phyloP scores from a whole-genome alignment of 2,888 invertebrate genomes.

The Belgica antarctica region DNA sequence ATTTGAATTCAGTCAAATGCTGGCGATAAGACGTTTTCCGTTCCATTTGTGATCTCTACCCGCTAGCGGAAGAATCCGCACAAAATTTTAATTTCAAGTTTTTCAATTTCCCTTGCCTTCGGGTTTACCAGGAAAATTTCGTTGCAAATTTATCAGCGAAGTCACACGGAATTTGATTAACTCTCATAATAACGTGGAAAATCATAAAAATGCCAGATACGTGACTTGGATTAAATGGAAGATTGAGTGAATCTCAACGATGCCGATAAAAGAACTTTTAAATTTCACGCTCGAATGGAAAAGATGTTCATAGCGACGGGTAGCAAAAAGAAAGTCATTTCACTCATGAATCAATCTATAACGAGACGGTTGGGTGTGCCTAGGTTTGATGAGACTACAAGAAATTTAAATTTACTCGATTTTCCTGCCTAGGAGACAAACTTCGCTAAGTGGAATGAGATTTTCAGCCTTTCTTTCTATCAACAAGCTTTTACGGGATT shows the following conservation, averaged over 20 bases:
- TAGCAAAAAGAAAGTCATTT: too few species aligned
- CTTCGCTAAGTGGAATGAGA: too few species aligned
- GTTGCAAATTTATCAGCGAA: slow-evolving; percentile 1
- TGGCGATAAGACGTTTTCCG: slow-evolving; percentile 1
- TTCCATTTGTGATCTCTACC: background rate
- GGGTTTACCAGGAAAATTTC: too few species aligned
- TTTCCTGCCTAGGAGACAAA: too few species aligned
- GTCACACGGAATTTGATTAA: slow-evolving; percentile 27
- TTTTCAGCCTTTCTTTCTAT: too few species aligned
- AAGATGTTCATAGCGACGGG: background rate
- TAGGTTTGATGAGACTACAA: too few species aligned
- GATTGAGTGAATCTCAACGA: slow-evolving; percentile 1
- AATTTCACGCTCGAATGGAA: background rate
- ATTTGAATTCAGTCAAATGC: background rate
- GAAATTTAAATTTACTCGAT: too few species aligned
- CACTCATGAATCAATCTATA: too few species aligned
- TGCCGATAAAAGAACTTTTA: background rate
- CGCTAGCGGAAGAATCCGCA: background rate
- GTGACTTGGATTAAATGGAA: slow-evolving; percentile 23
- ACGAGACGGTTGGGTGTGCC: too few species aligned
- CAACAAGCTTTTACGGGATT: too few species aligned
- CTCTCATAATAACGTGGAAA: slow-evolving; percentile 12
- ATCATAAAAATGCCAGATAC: slow-evolving; percentile 22
- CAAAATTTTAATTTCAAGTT: background rate
- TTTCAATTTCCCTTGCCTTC: slow-evolving; percentile 10